These are phyloP conservation scores for Ganaspis sp. DNA, from an alignment of 1,140 invertebrate species.

Conservation along the genomic window DNA sequence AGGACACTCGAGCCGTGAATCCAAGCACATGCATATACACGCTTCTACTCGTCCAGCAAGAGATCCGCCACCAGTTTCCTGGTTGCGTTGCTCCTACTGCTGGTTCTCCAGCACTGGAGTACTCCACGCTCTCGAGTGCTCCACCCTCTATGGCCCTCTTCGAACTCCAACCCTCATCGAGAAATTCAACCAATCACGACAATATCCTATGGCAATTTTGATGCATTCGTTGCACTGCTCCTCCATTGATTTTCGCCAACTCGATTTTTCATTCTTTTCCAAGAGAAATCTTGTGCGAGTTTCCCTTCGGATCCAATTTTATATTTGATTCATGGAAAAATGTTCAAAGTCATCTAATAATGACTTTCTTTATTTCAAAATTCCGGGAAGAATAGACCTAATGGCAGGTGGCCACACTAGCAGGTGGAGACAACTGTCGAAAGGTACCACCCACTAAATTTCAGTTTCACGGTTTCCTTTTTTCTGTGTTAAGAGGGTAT, in stretches of 20 bases:
- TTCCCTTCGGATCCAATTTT: not conserved
- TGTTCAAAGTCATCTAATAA: not conserved
- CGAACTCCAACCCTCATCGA: conserved; percentile 64
- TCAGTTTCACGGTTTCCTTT: not conserved
- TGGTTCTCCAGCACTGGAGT: conserved; percentile 25
- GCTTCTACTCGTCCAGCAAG: conserved; percentile 39
- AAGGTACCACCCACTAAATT: conserved; percentile 1
- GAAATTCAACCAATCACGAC: conserved; percentile 59
- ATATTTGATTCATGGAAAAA: not conserved
- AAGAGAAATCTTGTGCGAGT: not conserved
- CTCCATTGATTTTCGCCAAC: conserved; percentile 29
- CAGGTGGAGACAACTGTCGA: conserved; percentile 7
- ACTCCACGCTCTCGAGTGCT: conserved; percentile 60
- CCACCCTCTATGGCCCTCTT: conserved; percentile 65
- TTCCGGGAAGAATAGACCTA: not conserved
- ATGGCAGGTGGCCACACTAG: not conserved
- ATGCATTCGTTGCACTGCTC: not conserved
- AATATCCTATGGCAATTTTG: not conserved
- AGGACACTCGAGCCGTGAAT: conserved; percentile 58
- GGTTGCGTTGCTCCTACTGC: conserved; percentile 22
- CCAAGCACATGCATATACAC: conserved; percentile 47
- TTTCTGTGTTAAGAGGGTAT: no score
- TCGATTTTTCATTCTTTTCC: not conserved
- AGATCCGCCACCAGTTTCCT: conserved; percentile 32
- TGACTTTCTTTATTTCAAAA: not conserved